Percentiles rank a stretch among this genome's conserved stretches.
These are phyloP conservation scores for Caenorhabditis uteleia DNA, from an alignment of 2,888 invertebrate species.

Conservation along the genomic window DNA sequence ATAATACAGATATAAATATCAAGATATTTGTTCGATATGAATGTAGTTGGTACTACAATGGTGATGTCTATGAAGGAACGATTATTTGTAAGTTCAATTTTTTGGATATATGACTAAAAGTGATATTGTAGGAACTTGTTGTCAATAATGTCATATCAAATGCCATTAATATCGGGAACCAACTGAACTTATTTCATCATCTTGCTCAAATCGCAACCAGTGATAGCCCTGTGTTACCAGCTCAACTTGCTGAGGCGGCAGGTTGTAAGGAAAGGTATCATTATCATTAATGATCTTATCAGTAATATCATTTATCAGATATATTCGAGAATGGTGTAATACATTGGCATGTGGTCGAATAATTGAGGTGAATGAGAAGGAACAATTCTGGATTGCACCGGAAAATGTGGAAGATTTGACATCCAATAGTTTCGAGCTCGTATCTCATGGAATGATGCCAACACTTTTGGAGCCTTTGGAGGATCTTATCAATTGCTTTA, in stretches of 20 bases:
- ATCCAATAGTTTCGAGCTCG: conserved; percentile 10
- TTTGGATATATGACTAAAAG: too few species aligned
- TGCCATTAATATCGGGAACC: conserved; percentile 39
- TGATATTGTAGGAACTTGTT: neutral
- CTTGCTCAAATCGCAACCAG: conserved; percentile 21
- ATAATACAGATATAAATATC: too few species aligned
- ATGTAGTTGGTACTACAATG: too few species aligned
- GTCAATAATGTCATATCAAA: conserved; percentile 13
- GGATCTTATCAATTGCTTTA: conserved; percentile 40
- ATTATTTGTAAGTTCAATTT: conserved; percentile 1
- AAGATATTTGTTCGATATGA: too few species aligned
- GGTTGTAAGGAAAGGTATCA: conserved; percentile 36
- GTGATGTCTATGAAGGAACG: conserved; percentile 1
- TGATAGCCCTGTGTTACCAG: conserved; percentile 31
- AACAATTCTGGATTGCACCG: conserved; percentile 49
- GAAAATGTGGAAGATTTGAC: conserved; percentile 41
- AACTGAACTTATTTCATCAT: conserved; percentile 38
- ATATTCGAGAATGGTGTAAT: conserved; percentile 53
- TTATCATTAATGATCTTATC: too few species aligned
- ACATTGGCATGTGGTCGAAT: conserved; percentile 47
- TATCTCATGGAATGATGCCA: conserved; percentile 23
- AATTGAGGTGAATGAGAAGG: conserved; percentile 45
- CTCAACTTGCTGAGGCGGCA: conserved; percentile 31
- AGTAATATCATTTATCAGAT: conserved; percentile 30
- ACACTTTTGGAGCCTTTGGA: conserved; percentile 37